phyloP scores from a whole-genome alignment of 1,140 invertebrate species.

The Pantala flavescens region DNA sequence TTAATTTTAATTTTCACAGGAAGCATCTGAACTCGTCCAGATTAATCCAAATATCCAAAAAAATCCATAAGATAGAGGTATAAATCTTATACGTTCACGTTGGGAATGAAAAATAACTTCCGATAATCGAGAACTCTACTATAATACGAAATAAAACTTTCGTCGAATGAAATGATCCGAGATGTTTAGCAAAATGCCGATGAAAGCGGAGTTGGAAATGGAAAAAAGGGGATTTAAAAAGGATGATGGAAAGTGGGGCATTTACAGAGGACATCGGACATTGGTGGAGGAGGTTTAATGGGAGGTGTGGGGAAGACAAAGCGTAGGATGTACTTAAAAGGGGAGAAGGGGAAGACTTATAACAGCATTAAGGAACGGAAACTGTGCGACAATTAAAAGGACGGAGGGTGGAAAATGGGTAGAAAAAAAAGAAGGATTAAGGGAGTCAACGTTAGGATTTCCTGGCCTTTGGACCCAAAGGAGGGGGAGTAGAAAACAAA shows the following conservation, averaged over 20 bases:
- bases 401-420: not conserved
- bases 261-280: not conserved
- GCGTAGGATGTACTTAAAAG: not conserved
- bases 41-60: too few relatives aligned
- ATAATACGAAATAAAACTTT: too few relatives aligned
- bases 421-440: not conserved
- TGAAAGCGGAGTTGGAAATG: not conserved
- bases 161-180: too few relatives aligned
- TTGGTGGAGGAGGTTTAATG: too few relatives aligned
- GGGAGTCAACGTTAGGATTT: slow-evolving; percentile 4
- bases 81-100: too few relatives aligned
- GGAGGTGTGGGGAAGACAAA: not conserved
- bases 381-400: slow-evolving; percentile 5
- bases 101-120: too few relatives aligned
- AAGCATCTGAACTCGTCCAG: too few relatives aligned
- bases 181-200: too few relatives aligned
- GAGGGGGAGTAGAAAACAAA: too few relatives aligned
- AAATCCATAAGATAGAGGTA: too few relatives aligned
- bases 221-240: not conserved
- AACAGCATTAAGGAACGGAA: slow-evolving; percentile 4
- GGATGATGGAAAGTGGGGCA: not conserved
- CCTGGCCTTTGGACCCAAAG: not conserved
- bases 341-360: not conserved
- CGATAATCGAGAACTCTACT: too few relatives aligned
- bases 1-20: too few relatives aligned